Evolutionary conservation across 1,140 invertebrate species (phyloP).

Genomic region (Sitophilus oryzae): DNA sequence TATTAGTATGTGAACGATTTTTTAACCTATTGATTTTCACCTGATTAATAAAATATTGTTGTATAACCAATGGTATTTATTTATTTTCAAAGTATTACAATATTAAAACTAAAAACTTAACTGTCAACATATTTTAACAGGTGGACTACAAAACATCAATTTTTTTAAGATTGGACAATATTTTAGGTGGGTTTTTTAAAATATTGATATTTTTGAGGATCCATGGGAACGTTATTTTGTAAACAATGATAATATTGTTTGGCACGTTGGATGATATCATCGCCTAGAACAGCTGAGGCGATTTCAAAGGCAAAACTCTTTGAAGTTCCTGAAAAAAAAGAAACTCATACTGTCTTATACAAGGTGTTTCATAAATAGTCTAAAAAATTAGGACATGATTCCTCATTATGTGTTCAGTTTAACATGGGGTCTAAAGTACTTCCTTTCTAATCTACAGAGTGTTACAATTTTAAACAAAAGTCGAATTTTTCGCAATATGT

Average conservation of each 20-base stretch:
- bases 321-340: conserved; percentile 29
- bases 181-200: no score
- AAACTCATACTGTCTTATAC: no score
- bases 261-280: conserved; percentile 26
- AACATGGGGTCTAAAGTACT: no score
- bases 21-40: neutral
- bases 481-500: no score
- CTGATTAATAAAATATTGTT: neutral
- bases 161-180: no score
- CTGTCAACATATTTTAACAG: no score
- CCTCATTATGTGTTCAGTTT: neutral
- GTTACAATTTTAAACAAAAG: no score
- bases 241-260: conserved; percentile 26
- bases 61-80: neutral
- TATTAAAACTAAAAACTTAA: neutral
- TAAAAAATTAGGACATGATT: neutral
- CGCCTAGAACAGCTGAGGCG: conserved; percentile 28
- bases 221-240: conserved; percentile 16
- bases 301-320: conserved; percentile 36
- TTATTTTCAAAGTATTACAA: neutral
- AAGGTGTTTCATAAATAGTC: neutral
- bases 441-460: no score
- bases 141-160: no score
- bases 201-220: conserved; percentile 3
- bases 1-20: conserved; percentile 57